Base-by-base conservation (phyloP, 23 tunicate genomes). In the Aplidium turbinatum region DNA sequence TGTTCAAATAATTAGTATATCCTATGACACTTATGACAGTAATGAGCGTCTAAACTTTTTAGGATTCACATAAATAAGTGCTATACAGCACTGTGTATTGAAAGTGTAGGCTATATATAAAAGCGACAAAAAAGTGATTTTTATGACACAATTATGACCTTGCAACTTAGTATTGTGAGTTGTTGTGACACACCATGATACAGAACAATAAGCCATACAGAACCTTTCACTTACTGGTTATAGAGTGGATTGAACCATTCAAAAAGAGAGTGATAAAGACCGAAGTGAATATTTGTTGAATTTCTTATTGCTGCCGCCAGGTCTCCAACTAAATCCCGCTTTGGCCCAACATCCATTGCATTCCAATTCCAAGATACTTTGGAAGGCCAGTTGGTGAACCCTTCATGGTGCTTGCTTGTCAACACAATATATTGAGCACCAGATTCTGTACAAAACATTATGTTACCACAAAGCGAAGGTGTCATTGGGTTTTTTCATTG, bases 331-430 rank as follows among this genome's bases (percentile, higher is more conserved):
- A 89, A 29, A 78, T 89, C 97, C 0, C 91, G 64, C 36, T 82
- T 63, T 1, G 90, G 90, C 20, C 94, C 94, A 33, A 86, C 94
- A 52, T 79, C 86, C 70, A 63, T 64, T 24, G 94, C 63, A 42
- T 86, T 86, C 94, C 94, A 86, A 33, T 80, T 80, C 85, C 80
- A 80, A 11, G 94, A 86, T 16, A 34, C 52, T 13, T 60, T 27
- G 3, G 97, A 89, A 22, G 97, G 92, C 97, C 97, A 89, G 31
- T 82, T 78, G 38, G 90, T 82, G 70, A 77, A 89, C 20, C 97
- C 97, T 51, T 89, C 97, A 55, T 89, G 97, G 68, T 89, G 97
- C 57, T 89, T 89, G 76, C 84, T 77, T 40, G 97, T 89, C 25
- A 89, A 58, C 22, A 84, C 97, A 28, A 83, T 65, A 30, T 89